phyloP scores from a whole-genome alignment of 2,113 vertebrate species.

The Etia nguti region DNA sequence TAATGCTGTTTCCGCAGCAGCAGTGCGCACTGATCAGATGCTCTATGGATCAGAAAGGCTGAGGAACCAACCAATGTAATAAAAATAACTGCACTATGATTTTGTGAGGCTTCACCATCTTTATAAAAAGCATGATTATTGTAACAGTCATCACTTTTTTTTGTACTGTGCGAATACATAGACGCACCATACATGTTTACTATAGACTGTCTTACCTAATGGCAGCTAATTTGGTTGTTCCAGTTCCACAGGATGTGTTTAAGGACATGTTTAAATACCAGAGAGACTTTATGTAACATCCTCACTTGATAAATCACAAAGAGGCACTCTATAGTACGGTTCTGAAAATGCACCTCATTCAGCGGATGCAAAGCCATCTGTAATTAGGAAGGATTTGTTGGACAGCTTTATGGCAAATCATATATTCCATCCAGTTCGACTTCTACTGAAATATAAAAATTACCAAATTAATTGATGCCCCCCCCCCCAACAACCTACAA shows the following conservation, averaged over 20 bases:
- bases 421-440: conserved; percentile 47
- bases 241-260: not conserved
- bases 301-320: not conserved
- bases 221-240: not conserved
- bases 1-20: conserved; percentile 67
- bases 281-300: not conserved
- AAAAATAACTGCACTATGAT: conserved; percentile 17
- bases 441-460: conserved; percentile 52
- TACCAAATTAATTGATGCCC: conserved; percentile 61
- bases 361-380: not conserved
- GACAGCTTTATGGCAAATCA: conserved; percentile 54
- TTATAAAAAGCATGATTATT: conserved; percentile 32
- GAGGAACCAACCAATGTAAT: conserved; percentile 21
- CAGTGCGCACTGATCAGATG: conserved; percentile 62
- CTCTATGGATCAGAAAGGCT: not conserved
- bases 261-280: not conserved
- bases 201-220: not conserved
- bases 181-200: not conserved
- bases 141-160: not conserved
- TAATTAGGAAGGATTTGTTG: conserved; percentile 34
- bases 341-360: not conserved
- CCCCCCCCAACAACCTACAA: conserved; percentile 44
- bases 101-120: conserved; percentile 24
- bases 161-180: not conserved
- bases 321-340: not conserved